Percentiles rank a stretch among this genome's conserved stretches.
These are phyloP conservation scores for Acronicta alni DNA, from an alignment of 2,888 invertebrate species.

Conservation along the genomic window DNA sequence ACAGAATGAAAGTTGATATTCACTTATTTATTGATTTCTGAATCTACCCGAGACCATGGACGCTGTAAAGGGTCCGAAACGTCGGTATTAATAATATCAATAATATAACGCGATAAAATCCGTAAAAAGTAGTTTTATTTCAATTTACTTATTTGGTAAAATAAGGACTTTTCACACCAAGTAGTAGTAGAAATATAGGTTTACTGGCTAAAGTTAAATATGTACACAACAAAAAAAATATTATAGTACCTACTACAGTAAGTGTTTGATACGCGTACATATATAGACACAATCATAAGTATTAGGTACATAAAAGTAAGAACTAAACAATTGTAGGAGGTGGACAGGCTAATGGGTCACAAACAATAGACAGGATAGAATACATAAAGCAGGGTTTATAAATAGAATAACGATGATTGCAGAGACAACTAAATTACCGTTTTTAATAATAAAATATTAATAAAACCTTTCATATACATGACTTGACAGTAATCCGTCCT, in stretches of 20 bases:
- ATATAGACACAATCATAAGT: slow-evolving; percentile 4
- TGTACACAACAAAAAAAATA: slow-evolving; percentile 15
- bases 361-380: slow-evolving; percentile 6
- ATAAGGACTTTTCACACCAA: no score
- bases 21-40: background rate
- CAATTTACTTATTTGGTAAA: no score
- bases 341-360: background rate
- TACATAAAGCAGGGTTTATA: slow-evolving; percentile 23
- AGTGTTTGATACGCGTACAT: no score
- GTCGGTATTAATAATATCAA: no score
- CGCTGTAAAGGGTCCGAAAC: no score
- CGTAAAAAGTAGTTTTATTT: no score
- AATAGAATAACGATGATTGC: slow-evolving; percentile 10
- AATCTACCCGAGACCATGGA: no score
- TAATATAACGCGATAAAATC: no score
- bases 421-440: slow-evolving; percentile 21
- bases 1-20: slow-evolving; percentile 24
- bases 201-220: slow-evolving; percentile 6
- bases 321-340: background rate
- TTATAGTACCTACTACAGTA: no score
- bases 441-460: slow-evolving; percentile 45
- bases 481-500: slow-evolving; percentile 59
- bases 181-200: no score
- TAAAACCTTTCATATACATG: slow-evolving; percentile 48
- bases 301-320: no score